Evolutionary conservation across 2,888 invertebrate species (phyloP).

Genomic region (Phengaris alcon): DNA sequence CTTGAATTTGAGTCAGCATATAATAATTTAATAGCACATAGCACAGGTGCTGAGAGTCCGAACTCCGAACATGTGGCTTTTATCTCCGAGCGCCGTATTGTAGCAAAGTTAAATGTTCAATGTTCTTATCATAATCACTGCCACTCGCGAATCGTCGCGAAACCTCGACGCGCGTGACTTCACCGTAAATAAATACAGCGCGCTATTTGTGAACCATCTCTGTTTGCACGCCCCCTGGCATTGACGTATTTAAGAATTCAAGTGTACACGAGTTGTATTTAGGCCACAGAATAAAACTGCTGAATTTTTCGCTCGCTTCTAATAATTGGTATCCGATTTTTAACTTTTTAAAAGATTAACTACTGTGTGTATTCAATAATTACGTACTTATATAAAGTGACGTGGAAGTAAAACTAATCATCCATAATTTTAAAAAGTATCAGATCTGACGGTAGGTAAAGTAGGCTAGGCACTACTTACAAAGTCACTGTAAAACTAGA

Average conservation of each 20-base stretch:
- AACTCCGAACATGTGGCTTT: background rate
- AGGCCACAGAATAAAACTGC: background rate
- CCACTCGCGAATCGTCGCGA: background rate
- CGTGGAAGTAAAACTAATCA: too few species aligned
- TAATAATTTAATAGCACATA: too few species aligned
- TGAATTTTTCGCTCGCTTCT: background rate
- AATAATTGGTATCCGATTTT: too few species aligned
- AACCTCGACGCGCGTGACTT: constrained; percentile 36
- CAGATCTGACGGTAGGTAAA: too few species aligned
- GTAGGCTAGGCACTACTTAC: too few species aligned
- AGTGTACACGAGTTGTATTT: background rate
- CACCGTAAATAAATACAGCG: constrained; percentile 30
- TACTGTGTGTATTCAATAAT: too few species aligned
- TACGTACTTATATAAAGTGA: too few species aligned
- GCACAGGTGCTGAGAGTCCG: too few species aligned
- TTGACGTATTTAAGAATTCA: constrained; percentile 20
- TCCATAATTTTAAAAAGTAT: too few species aligned
- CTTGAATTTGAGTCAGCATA: too few species aligned
- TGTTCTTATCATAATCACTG: background rate
- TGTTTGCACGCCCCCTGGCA: background rate
- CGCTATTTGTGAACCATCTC: constrained; percentile 4
- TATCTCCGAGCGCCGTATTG: background rate
- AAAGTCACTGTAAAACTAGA: too few species aligned
- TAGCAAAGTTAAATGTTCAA: background rate
- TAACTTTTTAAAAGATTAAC: too few species aligned